Evolutionary conservation across 2,113 vertebrate species (phyloP), one percentile per base, ranked within the genome.

Genomic region (Dasyornis broadbenti): DNA sequence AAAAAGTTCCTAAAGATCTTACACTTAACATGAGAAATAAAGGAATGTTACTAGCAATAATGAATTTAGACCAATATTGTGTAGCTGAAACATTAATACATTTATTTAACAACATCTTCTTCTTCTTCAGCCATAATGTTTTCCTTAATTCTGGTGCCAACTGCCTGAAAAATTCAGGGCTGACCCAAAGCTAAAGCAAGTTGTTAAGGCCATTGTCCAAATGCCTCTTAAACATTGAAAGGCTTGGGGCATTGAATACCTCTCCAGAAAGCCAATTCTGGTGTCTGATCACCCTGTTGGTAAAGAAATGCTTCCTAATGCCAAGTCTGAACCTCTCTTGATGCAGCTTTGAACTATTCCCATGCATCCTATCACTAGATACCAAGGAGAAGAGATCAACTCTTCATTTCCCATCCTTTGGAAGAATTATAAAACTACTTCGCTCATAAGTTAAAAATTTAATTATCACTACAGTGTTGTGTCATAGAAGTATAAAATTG

Each of bases 341-440:
- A 17, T 4, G 6, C 45, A 60, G 5, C 4, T 80, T 53, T 72
- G n/a, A 53, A 53, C 23, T 6, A 30, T 65, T 72, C 10, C 17
- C 4, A 16, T 5, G 4, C 6, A 11, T 79, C 11, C 8, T 73
- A 7, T 11, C 26, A 37, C 12, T 47, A 7, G 17, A 20, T 42
- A 53, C 12, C 6, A 73, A n/a, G 11, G 11, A 52, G 37, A 57
- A 0, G 7, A 71, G 24, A 53, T 24, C 14, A 65, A 12, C 18
- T 23, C 9, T 39, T 52, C 22, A 52, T 2, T 59, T 77, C n/a
- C 20, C 6, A 27, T 52, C 11, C 9, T 15, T 37, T 33, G 6
- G 45, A 77, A 37, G 22, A 85, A 82, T 93, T 94, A 82, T 59
- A 79, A 71, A 85, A 57, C 15, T 61, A 30, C 17, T 79, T 89